Conservation (phyloP, 2,888 invertebrate genomes). For the Phortica okadai region DNA sequence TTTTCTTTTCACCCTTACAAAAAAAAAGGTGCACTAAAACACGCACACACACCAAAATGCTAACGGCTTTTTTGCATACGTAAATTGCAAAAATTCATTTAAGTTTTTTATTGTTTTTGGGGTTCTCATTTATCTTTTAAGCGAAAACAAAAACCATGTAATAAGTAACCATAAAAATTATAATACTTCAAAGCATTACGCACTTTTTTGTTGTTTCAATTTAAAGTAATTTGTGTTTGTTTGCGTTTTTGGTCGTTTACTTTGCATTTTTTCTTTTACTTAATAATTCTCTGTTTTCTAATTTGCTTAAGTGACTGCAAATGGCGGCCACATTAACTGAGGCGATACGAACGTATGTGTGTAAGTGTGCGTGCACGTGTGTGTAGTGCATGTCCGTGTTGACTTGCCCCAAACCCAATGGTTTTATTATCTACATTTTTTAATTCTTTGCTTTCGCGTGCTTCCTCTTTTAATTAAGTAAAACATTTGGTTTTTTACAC, state of each 20-base stretch:
- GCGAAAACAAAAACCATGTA: background rate
- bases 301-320: conserved; percentile 12
- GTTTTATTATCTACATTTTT: background rate
- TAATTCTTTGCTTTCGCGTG: too few species aligned
- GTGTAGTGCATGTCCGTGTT: conserved; percentile 62
- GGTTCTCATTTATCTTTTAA: background rate
- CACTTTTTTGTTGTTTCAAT: background rate
- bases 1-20: background rate
- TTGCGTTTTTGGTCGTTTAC: background rate
- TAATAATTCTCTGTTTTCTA: conserved; percentile 3
- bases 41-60: background rate
- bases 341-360: background rate
- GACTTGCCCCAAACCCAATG: background rate
- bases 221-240: background rate
- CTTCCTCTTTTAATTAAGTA: too few species aligned
- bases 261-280: background rate
- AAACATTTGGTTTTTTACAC: too few species aligned
- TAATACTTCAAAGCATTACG: background rate
- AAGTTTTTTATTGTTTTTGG: background rate
- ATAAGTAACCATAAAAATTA: background rate
- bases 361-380: conserved; percentile 30
- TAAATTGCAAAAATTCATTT: background rate
- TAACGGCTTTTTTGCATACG: background rate
- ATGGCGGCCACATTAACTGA: background rate
- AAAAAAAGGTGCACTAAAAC: background rate